phyloP scores from a whole-genome alignment of 2,113 vertebrate species.

The Cynoglossus semilaevis region DNA sequence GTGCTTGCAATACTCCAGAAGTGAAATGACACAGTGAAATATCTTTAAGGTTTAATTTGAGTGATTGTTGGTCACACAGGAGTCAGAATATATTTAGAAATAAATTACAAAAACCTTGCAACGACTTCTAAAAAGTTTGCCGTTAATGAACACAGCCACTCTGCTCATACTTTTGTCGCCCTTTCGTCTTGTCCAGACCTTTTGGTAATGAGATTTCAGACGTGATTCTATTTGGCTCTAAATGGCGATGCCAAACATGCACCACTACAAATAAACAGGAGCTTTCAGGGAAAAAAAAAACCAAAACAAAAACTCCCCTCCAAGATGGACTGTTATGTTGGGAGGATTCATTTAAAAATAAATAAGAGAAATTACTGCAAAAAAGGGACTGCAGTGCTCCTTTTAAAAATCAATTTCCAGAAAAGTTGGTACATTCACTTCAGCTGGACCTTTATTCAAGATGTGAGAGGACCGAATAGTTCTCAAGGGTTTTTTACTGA shows the following conservation, averaged over 20 bases:
- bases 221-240: conserved; percentile 25
- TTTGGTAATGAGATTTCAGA: conserved; percentile 41
- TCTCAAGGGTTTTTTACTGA: too few relatives aligned
- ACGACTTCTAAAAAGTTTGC: conserved; percentile 44
- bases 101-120: conserved; percentile 27
- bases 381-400: too few relatives aligned
- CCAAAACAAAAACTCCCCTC: conserved; percentile 2
- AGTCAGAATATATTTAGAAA: conserved; percentile 16
- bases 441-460: too few relatives aligned
- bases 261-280: conserved; percentile 16
- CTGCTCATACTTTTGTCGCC: conserved; percentile 35
- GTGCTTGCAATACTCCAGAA: conserved; percentile 15
- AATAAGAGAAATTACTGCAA: too few relatives aligned
- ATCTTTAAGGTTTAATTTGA: conserved; percentile 25
- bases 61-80: conserved; percentile 19
- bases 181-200: conserved; percentile 6
- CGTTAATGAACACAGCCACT: conserved; percentile 43
- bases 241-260: conserved; percentile 39
- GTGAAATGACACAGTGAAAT: conserved; percentile 19
- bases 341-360: conserved; percentile 4
- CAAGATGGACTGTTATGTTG: neutral
- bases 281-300: conserved; percentile 18
- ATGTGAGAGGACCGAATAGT: too few relatives aligned
- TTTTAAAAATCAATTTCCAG: too few relatives aligned
- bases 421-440: too few relatives aligned